Conservation (phyloP, 2,888 invertebrate species). For the Drosophila tripunctata region DNA sequence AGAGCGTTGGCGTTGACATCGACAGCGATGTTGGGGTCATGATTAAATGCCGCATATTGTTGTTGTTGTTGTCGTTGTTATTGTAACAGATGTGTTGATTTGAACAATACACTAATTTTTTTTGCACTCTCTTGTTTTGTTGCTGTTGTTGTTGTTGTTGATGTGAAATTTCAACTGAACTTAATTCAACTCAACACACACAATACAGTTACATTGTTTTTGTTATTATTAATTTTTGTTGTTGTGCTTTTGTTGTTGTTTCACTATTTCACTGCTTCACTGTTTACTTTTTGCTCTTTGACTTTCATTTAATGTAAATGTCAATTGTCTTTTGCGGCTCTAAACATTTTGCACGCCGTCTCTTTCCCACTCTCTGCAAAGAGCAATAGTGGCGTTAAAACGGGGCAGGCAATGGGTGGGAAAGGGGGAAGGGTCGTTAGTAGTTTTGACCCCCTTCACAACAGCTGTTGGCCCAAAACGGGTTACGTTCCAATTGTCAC, state of each 20-base stretch:
- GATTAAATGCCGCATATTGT: constrained; percentile 75
- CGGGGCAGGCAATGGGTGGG: not conserved
- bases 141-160: constrained; percentile 8
- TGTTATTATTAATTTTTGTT: constrained; percentile 3
- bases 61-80: constrained; percentile 15
- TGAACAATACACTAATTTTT: constrained; percentile 54
- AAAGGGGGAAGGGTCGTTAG: not conserved
- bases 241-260: constrained; percentile 14
- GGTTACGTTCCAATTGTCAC: constrained; percentile 70
- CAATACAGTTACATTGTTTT: constrained; percentile 58
- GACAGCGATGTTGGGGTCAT: constrained; percentile 74
- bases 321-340: constrained; percentile 63
- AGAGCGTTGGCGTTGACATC: constrained; percentile 71
- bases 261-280: constrained; percentile 12
- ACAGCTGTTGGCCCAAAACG: constrained; percentile 26
- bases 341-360: constrained; percentile 52
- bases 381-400: not conserved
- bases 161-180: constrained; percentile 39
- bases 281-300: constrained; percentile 30
- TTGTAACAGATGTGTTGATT: constrained; percentile 30
- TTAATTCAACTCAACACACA: constrained; percentile 6
- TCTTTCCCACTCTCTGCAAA: constrained; percentile 34
- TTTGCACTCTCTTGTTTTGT: constrained; percentile 38
- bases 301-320: constrained; percentile 63
- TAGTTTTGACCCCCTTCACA: constrained; percentile 7